phyloP scores from a whole-genome alignment of 1,140 invertebrate species.

The Mercenaria mercenaria region DNA sequence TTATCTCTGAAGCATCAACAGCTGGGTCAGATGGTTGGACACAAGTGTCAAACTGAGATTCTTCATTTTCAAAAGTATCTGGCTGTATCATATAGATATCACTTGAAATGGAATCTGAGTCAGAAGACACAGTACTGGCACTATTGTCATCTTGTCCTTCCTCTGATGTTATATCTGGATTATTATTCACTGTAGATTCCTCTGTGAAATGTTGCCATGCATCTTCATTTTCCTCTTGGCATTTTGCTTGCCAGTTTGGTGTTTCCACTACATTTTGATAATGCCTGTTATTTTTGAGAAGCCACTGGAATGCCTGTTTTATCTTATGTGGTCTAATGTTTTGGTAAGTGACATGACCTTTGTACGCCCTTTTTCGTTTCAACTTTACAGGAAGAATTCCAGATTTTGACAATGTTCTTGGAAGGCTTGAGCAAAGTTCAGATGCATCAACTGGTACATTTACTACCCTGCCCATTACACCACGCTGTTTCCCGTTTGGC shows the following conservation, averaged over 20 bases:
- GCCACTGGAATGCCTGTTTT: background rate
- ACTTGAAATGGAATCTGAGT: background rate
- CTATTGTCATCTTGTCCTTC: background rate
- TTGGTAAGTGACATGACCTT: conserved; percentile 18
- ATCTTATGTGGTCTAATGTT: conserved; percentile 19
- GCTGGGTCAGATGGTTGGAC: conserved; percentile 22
- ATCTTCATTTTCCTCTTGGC: background rate
- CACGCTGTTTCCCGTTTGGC: background rate
- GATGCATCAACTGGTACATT: conserved; percentile 13
- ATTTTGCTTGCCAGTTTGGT: background rate
- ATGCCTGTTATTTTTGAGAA: background rate
- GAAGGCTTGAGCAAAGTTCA: background rate
- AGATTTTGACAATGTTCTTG: background rate
- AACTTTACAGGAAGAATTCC: conserved; percentile 23
- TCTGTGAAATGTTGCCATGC: background rate
- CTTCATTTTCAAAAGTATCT: background rate
- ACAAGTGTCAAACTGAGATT: conserved; percentile 45
- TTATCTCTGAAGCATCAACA: conserved; percentile 17
- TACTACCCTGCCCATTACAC: background rate
- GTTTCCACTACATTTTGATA: conserved; percentile 17
- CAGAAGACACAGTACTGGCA: background rate
- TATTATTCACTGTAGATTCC: background rate
- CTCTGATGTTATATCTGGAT: background rate
- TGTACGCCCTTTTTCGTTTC: background rate
- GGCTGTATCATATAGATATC: background rate